phyloP scores from a whole-genome alignment of 2,888 invertebrate genomes.

The Lycophotia porphyrea region DNA sequence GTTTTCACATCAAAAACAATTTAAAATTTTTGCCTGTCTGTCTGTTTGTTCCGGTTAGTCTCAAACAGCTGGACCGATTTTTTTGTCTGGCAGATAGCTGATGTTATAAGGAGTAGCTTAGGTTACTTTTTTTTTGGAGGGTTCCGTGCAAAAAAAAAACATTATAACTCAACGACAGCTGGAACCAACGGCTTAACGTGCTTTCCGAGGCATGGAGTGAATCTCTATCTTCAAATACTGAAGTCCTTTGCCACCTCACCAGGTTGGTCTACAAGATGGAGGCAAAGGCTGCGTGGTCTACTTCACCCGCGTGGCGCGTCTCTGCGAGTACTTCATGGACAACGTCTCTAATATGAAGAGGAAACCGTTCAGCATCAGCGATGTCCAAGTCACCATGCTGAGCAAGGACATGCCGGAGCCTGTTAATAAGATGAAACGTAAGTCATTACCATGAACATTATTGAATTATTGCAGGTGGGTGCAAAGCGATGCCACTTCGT shows the following conservation, averaged over 20 bases:
- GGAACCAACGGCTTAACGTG: too few relatives aligned
- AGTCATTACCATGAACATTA: constrained; percentile 51
- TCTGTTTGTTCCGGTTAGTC: too few relatives aligned
- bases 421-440: constrained; percentile 83
- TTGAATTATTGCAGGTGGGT: too few relatives aligned
- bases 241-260: neutral
- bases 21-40: too few relatives aligned
- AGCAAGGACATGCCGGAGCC: constrained; percentile 81
- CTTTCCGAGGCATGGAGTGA: neutral
- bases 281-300: constrained; percentile 83
- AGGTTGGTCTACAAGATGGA: constrained; percentile 84
- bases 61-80: too few relatives aligned
- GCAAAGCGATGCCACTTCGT: neutral
- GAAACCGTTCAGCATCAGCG: constrained; percentile 85
- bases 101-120: too few relatives aligned
- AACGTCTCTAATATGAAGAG: constrained; percentile 75
- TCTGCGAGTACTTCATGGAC: constrained; percentile 84
- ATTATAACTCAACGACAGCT: too few relatives aligned
- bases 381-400: constrained; percentile 75
- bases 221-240: neutral
- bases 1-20: too few relatives aligned
- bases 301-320: constrained; percentile 73
- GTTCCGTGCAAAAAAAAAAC: too few relatives aligned
- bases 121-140: too few relatives aligned
- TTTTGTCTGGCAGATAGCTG: too few relatives aligned